Evolutionary conservation across 1,140 invertebrate species (phyloP), one percentile per base, ranked within the genome.

Genomic region (Elymnias hypermnestra): DNA sequence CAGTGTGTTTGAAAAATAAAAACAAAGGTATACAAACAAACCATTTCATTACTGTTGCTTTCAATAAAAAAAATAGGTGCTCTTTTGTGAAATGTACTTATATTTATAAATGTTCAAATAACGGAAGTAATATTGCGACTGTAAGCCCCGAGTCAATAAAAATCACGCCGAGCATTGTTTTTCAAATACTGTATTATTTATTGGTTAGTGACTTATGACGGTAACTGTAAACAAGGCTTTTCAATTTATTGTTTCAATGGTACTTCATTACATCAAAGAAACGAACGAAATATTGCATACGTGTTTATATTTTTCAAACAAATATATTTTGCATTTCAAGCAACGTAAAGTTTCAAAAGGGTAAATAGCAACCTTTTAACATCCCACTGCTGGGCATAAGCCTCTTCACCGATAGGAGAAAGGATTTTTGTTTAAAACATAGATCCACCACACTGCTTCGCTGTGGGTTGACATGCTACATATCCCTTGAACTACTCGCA

Each of bases 101-200:
- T 29, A 41, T 29, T 29, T 41, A 29, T 41, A 41, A 29, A 18
- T 29, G 22, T 28, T 29, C 29, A 33, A 33, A 33, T 41, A 41
- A 41, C 25, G 39, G 17, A 41, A 41, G 26, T 41, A 41, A 41
- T 31, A 41, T 29, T 18, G 39, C 25, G 17, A 19, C 17, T 28
- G 39, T 26, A 31, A 41, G 26, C 15, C 8, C 25, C 12, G 15
- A 12, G 39, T 29, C 28, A 41, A 41, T 41, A 41, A 41, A 40
- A 41, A 41, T n/a, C 18, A 8, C 18, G 9, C 14, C 10, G n/a
- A 10, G 15, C 25, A 41, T 33, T 33, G 25, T 41, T 41, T 26
- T 41, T 29, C 25, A 41, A 41, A 41, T 29, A 29, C 39, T 29
- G 39, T 31, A 29, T 41, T 21, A 31, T 29, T 41, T 31, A 41